Conservation (phyloP, 2,797 vertebrate species). For the Ceryle rudis region DNA sequence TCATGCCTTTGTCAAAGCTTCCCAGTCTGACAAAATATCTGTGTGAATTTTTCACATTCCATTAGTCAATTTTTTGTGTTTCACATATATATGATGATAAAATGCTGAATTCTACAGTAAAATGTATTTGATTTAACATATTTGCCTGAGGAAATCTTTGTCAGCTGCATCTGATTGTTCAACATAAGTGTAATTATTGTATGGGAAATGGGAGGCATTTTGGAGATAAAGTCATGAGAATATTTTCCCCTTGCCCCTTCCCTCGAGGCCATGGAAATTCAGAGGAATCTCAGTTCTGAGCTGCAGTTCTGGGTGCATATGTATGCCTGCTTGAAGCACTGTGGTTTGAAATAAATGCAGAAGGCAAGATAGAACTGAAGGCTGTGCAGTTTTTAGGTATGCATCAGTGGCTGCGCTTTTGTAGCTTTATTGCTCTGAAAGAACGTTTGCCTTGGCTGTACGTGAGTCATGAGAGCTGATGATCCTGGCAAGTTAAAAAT, state of each 20-base stretch:
- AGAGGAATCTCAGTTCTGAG: background rate
- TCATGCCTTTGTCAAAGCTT: background rate
- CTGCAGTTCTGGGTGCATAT: background rate
- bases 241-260: background rate
- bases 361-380: background rate
- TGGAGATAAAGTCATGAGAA: background rate
- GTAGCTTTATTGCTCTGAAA: conserved; percentile 6
- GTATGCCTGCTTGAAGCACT: background rate
- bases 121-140: background rate
- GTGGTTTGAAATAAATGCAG: background rate
- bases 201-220: background rate
- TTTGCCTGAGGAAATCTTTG: background rate
- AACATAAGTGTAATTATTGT: background rate
- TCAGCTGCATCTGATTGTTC: background rate
- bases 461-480: background rate
- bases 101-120: background rate
- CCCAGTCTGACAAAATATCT: background rate
- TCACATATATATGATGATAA: background rate
- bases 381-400: background rate
- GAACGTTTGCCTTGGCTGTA: background rate
- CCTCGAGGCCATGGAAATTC: background rate
- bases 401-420: background rate
- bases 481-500: conserved; percentile 4
- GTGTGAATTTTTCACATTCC: background rate
- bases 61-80: background rate